Conservation (phyloP, 2,888 invertebrate species). For the Tetragnatha montana region DNA sequence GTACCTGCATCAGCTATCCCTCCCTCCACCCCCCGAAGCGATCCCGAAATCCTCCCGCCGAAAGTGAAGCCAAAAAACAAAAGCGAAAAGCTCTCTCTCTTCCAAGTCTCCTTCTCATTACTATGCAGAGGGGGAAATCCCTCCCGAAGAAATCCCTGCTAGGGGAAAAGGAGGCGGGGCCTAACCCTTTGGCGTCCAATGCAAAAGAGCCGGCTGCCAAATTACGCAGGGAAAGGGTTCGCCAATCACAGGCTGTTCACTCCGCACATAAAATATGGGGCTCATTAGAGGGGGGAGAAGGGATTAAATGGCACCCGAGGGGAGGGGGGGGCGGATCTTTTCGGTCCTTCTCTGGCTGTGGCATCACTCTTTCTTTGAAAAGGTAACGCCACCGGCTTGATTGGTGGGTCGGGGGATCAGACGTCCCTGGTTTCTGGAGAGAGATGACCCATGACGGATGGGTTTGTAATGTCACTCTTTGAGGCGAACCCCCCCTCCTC, state of each 20-base stretch:
- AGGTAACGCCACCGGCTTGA: slow-evolving; percentile 31
- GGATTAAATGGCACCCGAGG: slow-evolving; percentile 24
- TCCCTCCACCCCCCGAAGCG: background rate
- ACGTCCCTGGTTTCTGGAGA: no score
- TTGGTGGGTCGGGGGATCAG: background rate
- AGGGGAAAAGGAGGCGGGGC: slow-evolving; percentile 59
- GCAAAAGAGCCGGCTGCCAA: slow-evolving; percentile 57
- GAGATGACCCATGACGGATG: slow-evolving; percentile 30
- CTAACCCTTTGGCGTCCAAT: slow-evolving; percentile 69
- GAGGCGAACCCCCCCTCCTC: no score
- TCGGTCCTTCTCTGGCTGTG: slow-evolving; percentile 28
- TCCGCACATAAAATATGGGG: slow-evolving; percentile 68
- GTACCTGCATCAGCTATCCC: no score
- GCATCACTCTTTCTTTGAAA: slow-evolving; percentile 10
- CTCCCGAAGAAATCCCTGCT: slow-evolving; percentile 60
- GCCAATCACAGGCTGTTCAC: slow-evolving; percentile 60
- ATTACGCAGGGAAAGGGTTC: slow-evolving; percentile 68
- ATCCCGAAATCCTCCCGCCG: background rate
- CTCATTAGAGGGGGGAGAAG: slow-evolving; percentile 52
- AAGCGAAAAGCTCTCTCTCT: slow-evolving; percentile 41
- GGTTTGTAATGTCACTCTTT: background rate
- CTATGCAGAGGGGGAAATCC: slow-evolving; percentile 64
- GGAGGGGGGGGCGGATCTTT: background rate
- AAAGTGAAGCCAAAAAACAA: slow-evolving; percentile 7
- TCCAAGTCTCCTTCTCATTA: slow-evolving; percentile 62